Evolutionary conservation across 2,888 invertebrate genomes (phyloP).

Genomic region (Apotomis turbidana): DNA sequence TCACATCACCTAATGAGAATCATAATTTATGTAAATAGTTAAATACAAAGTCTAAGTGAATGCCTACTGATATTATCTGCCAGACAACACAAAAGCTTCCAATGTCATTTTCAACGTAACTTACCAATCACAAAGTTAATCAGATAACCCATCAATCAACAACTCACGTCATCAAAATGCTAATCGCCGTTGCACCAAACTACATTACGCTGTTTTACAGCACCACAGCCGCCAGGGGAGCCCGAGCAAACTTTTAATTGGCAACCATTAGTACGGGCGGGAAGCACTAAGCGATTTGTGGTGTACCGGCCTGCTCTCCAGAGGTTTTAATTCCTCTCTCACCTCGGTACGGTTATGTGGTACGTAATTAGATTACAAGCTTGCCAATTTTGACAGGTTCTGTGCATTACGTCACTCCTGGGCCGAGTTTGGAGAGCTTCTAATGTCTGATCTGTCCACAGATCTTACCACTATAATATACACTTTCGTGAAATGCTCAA

Average conservation of each 20-base stretch:
- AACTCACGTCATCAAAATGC: slow-evolving; percentile 71
- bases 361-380: slow-evolving; percentile 51
- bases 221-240: slow-evolving; percentile 74
- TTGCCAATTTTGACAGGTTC: slow-evolving; percentile 30
- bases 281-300: slow-evolving; percentile 83
- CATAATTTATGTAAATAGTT: no score
- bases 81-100: not conserved
- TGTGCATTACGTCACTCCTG: not conserved
- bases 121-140: slow-evolving; percentile 7
- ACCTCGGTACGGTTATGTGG: slow-evolving; percentile 67
- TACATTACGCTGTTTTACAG: slow-evolving; percentile 80
- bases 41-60: no score
- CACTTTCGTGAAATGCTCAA: no score
- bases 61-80: not conserved
- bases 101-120: not conserved
- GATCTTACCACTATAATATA: no score
- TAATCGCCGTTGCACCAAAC: slow-evolving; percentile 67
- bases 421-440: no score
- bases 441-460: no score
- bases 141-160: slow-evolving; percentile 29
- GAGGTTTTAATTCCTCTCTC: slow-evolving; percentile 77
- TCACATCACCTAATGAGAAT: no score
- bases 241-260: slow-evolving; percentile 82
- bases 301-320: slow-evolving; percentile 79
- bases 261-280: slow-evolving; percentile 82